Percentiles rank a stretch among this genome's conserved stretches.
Conservation (phyloP, 2,888 invertebrate species). For the Buathra laborator region DNA sequence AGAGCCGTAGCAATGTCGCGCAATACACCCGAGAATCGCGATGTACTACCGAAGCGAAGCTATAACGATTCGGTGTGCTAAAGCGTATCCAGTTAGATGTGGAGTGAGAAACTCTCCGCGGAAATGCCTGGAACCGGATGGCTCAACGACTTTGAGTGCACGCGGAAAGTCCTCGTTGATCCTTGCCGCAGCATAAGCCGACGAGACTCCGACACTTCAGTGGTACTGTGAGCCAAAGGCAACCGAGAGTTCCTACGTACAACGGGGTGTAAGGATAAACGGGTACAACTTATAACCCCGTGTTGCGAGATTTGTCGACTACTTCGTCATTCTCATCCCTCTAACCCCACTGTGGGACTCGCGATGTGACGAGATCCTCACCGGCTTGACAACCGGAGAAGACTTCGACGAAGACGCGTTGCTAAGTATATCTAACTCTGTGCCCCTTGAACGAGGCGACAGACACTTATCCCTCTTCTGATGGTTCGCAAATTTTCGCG, state of each 20-base stretch:
- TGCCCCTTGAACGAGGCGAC: background rate
- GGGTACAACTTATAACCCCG: conserved; percentile 26
- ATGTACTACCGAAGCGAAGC: background rate
- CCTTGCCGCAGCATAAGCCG: conserved; percentile 34
- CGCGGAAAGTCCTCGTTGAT: conserved; percentile 12
- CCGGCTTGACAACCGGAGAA: background rate
- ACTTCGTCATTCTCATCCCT: background rate
- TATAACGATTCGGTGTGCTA: background rate
- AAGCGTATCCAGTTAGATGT: background rate
- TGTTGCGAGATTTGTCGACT: conserved; percentile 32
- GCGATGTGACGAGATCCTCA: background rate
- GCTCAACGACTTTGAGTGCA: conserved; percentile 46
- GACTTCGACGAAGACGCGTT: conserved; percentile 2
- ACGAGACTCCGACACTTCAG: conserved; percentile 24
- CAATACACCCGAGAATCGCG: background rate
- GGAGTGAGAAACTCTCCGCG: conserved; percentile 21
- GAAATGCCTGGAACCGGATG: conserved; percentile 36
- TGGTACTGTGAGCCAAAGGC: conserved; percentile 4
- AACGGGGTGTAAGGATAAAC: conserved; percentile 16
- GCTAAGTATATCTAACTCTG: background rate
- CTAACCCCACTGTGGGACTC: background rate
- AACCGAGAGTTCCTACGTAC: background rate
- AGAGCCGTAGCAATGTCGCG: background rate
- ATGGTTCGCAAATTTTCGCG: background rate
- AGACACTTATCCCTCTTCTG: background rate